Evolutionary conservation across 2,888 invertebrate genomes (phyloP).

Genomic region (Gerris lacustris): DNA sequence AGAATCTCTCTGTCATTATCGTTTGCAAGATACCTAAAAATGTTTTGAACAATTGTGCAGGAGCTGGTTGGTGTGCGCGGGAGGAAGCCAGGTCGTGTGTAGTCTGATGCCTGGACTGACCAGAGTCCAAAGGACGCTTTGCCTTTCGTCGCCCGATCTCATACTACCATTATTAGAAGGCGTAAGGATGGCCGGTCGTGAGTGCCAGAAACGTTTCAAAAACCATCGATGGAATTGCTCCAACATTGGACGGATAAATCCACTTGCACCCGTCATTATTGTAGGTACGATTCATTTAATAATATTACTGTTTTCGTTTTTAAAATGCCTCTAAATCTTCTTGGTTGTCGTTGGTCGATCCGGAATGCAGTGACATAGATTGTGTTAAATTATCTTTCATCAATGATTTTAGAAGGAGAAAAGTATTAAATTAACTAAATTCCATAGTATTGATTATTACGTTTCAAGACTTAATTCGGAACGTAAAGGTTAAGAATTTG

Average conservation of each 20-base stretch:
- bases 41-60: not conserved
- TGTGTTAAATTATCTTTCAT: too few species aligned
- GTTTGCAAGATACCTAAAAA: not conserved
- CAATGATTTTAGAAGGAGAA: too few species aligned
- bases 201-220: not conserved
- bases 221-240: constrained; percentile 11
- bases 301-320: too few species aligned
- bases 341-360: too few species aligned
- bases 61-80: not conserved
- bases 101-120: constrained; percentile 3
- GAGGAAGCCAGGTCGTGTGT: not conserved
- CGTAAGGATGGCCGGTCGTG: not conserved
- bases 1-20: not conserved
- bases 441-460: too few species aligned
- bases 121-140: not conserved
- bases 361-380: too few species aligned
- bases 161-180: constrained; percentile 4
- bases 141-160: not conserved
- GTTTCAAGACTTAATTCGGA: too few species aligned
- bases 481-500: too few species aligned
- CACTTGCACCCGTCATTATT: not conserved
- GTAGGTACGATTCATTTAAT: not conserved
- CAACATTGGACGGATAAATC: constrained; percentile 2
- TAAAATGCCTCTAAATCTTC: too few species aligned
- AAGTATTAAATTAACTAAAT: too few species aligned